Evolutionary conservation across 1,140 invertebrate genomes (phyloP), one percentile per base, ranked within the genome.

Genomic region (Drosophila lowei): DNA sequence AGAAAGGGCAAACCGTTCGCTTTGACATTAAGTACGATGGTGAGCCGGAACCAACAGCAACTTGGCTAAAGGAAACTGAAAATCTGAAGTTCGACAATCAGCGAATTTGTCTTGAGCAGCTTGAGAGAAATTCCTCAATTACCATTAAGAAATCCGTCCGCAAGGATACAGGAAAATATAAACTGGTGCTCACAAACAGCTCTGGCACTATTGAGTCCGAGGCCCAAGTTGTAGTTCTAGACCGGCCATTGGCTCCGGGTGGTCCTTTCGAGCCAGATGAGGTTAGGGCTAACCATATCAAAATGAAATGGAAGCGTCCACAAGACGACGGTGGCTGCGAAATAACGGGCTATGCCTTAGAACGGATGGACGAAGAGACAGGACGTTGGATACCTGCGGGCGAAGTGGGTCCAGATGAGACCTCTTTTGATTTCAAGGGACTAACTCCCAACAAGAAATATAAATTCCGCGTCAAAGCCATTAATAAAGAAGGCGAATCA

Each of bases 401-500:
- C 57, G 97, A 98, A 93, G 95, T 96, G 59, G 96, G 96, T n/a
- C 95, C 97, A 1, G 93, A 96, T 48, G 95, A 96, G 28, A 94
- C 94, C 34, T 94, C 94, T 15, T 98, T 97, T 91, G 96, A 95
- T 1, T 96, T 99, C 72, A 96, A 97, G 88, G 97, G 97, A 28
- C 93, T 99, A 0, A 98, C 97, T 9, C 97, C 98, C 0, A 98
- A 98, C 79, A 99, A 99, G 92, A 98, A 97, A 81, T 99, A 99
- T 92, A 99, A 99, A 92, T 99, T 99, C 93, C 94, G 99, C 47
- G 98, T 99, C 0, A 98, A 98, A 80, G 99, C 99, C 30, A 96
- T 98, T 30, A 99, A 99, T 92, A 99, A 99, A 90, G 99, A 99
- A 93, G 99, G 99, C 2, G 96, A 98, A 92, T 98, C 98, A 0